These are phyloP conservation scores for Gavialis gangeticus DNA, from an alignment of 2,113 vertebrate species.

Conservation along the genomic window DNA sequence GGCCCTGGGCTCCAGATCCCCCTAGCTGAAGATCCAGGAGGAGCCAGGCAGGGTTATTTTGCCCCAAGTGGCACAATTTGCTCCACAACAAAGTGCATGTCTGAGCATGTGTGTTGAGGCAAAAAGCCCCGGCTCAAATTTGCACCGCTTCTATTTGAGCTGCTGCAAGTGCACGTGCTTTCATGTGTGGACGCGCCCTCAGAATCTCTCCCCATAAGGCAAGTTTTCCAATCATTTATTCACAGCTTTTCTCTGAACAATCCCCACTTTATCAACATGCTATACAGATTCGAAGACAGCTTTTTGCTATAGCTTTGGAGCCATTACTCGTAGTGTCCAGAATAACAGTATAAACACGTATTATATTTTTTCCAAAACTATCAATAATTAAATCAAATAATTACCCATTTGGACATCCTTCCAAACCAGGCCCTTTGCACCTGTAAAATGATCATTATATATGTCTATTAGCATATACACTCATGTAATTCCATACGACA, in stretches of 20 bases:
- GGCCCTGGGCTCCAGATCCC: too few relatives aligned
- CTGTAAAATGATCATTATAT: conserved; percentile 51
- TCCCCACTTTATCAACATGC: conserved; percentile 15
- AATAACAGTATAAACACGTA: background rate
- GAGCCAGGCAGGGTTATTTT: too few relatives aligned
- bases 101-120: too few relatives aligned
- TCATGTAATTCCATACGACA: background rate
- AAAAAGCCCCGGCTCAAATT: too few relatives aligned
- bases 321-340: background rate
- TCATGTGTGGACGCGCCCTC: background rate
- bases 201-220: background rate
- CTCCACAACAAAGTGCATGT: too few relatives aligned
- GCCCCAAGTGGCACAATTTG: too few relatives aligned
- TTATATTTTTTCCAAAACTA: conserved; percentile 6
- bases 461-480: background rate
- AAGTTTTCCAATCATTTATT: background rate
- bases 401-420: conserved; percentile 77
- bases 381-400: conserved; percentile 17
- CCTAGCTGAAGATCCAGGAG: too few relatives aligned
- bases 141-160: too few relatives aligned
- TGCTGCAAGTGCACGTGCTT: too few relatives aligned
- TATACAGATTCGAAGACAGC: background rate
- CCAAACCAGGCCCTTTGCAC: conserved; percentile 80
- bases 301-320: background rate
- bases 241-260: background rate